Conservation (phyloP, 2,113 vertebrate genomes). For the Pagrus major region DNA sequence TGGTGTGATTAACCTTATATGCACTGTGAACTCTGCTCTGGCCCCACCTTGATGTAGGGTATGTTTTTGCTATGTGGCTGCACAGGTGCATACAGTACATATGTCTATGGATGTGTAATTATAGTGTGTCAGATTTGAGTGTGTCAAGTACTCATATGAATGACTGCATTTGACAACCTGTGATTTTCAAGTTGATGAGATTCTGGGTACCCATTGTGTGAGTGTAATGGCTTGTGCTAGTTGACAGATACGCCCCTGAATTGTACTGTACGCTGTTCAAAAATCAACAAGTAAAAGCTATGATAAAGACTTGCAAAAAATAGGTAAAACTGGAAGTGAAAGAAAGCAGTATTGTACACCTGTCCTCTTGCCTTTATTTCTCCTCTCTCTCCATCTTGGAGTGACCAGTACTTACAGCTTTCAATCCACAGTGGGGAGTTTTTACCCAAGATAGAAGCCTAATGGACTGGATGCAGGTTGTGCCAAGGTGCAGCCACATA, state of each 20-base stretch:
- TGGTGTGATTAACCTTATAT: conserved; percentile 21
- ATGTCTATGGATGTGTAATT: conserved; percentile 10
- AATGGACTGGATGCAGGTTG: conserved; percentile 62
- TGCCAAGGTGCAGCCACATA: conserved; percentile 63
- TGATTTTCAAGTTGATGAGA: conserved; percentile 22
- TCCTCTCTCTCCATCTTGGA: neutral
- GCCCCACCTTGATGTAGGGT: neutral
- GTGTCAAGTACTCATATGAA: conserved; percentile 9
- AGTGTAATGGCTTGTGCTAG: neutral
- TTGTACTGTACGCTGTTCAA: neutral
- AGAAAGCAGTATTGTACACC: neutral
- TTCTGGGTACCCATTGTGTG: conserved; percentile 19
- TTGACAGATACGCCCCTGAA: conserved; percentile 2
- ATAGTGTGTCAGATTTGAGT: neutral
- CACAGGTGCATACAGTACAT: neutral
- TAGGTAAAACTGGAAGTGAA: neutral
- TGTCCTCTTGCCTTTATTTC: neutral
- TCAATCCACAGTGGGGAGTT: conserved; percentile 14
- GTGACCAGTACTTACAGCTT: conserved; percentile 25
- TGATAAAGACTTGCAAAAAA: neutral
- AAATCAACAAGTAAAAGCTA: neutral
- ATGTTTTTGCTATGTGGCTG: neutral
- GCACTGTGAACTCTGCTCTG: conserved; percentile 6
- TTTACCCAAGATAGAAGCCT: conserved; percentile 51
- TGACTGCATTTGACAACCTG: conserved; percentile 22